Percentiles rank a stretch among this genome's conserved stretches.
phyloP scores from a whole-genome alignment of 2,888 invertebrate genomes.

The Panopea generosa region DNA sequence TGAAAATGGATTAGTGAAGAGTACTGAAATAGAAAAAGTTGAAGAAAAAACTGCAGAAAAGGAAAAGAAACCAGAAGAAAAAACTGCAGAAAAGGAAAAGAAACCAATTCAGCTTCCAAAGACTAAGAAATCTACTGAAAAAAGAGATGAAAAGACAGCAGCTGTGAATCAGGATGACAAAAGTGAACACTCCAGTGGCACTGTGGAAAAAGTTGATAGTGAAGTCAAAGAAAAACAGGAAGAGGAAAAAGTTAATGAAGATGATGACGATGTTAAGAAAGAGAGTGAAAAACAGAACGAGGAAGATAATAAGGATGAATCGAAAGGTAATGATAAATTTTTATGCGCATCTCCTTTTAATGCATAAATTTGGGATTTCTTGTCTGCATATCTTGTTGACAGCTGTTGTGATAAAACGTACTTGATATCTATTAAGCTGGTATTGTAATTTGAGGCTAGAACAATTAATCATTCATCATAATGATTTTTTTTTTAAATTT shows the following conservation, averaged over 20 bases:
- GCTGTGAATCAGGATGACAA: neutral
- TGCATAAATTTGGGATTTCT: too few relatives aligned
- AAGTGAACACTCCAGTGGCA: conserved; percentile 21
- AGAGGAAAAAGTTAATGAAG: conserved; percentile 22
- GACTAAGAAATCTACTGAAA: neutral
- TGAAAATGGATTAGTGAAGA: neutral
- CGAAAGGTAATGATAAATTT: conserved; percentile 5
- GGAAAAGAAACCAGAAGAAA: conserved; percentile 4
- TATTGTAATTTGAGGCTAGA: too few relatives aligned
- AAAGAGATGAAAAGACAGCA: neutral
- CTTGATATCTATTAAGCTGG: too few relatives aligned
- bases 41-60: neutral
- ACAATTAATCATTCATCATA: too few relatives aligned
- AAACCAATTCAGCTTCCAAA: neutral
- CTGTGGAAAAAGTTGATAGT: conserved; percentile 29
- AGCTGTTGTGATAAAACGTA: too few relatives aligned
- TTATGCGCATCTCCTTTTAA: too few relatives aligned
- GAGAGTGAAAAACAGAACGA: conserved; percentile 10
- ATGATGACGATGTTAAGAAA: conserved; percentile 22
- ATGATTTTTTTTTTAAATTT: too few relatives aligned
- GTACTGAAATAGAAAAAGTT: neutral
- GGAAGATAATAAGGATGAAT: conserved; percentile 7
- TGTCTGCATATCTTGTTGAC: too few relatives aligned
- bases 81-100: neutral
- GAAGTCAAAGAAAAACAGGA: conserved; percentile 19